Evolutionary conservation across 1,140 invertebrate genomes (phyloP).

Genomic region (Phenacoccus solenopsis): DNA sequence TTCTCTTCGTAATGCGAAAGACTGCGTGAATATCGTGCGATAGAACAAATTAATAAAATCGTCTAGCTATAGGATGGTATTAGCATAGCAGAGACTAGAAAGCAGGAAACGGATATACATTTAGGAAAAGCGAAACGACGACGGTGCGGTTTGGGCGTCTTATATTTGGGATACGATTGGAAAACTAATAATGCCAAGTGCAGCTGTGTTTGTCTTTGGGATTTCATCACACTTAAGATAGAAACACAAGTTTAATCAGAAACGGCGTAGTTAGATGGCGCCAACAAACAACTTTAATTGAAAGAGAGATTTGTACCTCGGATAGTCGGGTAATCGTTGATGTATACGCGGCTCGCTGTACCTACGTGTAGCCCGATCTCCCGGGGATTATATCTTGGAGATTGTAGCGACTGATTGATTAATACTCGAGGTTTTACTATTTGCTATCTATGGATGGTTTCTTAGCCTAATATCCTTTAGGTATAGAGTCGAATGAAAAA

Average conservation of each 20-base stretch:
- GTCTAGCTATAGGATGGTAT: not conserved
- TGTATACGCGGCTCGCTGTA: not conserved
- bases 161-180: not conserved
- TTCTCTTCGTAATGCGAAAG: too few species aligned
- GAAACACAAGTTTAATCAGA: slow-evolving; percentile 14
- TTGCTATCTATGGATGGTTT: too few species aligned
- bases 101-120: not conserved
- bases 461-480: too few species aligned
- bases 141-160: too few species aligned
- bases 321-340: not conserved
- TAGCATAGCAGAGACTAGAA: not conserved
- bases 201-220: slow-evolving; percentile 15
- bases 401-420: not conserved
- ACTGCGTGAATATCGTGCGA: not conserved
- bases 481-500: too few species aligned
- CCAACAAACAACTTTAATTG: slow-evolving; percentile 15
- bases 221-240: slow-evolving; percentile 17
- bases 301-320: slow-evolving; percentile 11
- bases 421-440: not conserved
- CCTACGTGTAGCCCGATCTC: not conserved
- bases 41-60: not conserved
- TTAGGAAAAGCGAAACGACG: not conserved
- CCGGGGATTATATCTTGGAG: not conserved
- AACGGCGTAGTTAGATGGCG: not conserved
- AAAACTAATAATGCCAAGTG: slow-evolving; percentile 15